These are phyloP conservation scores for Poecilia latipinna DNA, from an alignment of 2,113 vertebrate genomes.

Conservation along the genomic window DNA sequence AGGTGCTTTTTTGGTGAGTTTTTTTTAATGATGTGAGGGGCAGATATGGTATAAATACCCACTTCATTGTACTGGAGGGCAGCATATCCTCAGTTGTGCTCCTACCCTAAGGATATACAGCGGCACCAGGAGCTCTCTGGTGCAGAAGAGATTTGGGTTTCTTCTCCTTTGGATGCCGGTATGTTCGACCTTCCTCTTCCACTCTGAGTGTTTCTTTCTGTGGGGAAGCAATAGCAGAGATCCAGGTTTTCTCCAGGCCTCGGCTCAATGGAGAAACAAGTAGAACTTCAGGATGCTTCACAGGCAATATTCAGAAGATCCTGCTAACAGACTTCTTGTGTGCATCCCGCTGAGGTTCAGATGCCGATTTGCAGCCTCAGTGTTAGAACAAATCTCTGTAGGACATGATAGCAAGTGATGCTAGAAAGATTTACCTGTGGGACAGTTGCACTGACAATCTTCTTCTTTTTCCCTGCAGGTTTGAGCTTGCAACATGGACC, in stretches of 20 bases:
- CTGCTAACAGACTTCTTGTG: neutral
- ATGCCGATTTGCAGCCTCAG: neutral
- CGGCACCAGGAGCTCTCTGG: slow-evolving; percentile 66
- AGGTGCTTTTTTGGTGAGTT: slow-evolving; percentile 84
- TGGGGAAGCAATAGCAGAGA: slow-evolving; percentile 12
- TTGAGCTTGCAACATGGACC: slow-evolving; percentile 85
- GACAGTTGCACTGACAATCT: slow-evolving; percentile 20
- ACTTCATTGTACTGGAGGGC: slow-evolving; percentile 75
- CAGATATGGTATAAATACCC: slow-evolving; percentile 90
- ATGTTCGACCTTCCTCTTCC: slow-evolving; percentile 71
- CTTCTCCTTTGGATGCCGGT: slow-evolving; percentile 79
- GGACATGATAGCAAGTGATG: neutral
- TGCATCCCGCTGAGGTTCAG: neutral
- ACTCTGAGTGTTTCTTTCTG: slow-evolving; percentile 22
- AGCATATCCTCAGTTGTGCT: slow-evolving; percentile 85
- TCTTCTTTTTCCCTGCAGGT: slow-evolving; percentile 72
- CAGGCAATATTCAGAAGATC: neutral
- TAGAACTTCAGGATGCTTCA: slow-evolving; percentile 7
- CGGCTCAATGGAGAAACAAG: neutral
- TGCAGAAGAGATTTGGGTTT: slow-evolving; percentile 70
- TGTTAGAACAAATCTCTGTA: slow-evolving; percentile 1
- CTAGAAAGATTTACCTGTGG: neutral
- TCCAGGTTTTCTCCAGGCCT: slow-evolving; percentile 25
- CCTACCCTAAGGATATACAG: slow-evolving; percentile 82
- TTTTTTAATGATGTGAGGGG: slow-evolving; percentile 75